Conservation (phyloP, 2,113 vertebrate species). For the Eptatretus burgeri region DNA sequence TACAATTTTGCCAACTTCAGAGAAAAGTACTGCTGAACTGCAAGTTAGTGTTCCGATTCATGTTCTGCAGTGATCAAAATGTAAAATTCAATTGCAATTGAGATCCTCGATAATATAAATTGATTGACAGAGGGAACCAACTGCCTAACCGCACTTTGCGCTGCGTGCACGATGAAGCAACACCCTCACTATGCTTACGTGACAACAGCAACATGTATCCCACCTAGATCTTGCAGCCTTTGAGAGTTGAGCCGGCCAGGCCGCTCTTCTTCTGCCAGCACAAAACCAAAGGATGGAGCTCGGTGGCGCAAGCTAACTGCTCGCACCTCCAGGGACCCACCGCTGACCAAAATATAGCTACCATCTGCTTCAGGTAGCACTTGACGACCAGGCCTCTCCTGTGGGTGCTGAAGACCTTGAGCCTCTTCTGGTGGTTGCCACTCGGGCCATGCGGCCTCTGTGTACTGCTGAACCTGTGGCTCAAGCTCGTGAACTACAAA, state of each 20-base stretch:
- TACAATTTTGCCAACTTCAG: too few relatives aligned
- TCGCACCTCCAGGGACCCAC: constrained; percentile 30
- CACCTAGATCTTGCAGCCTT: constrained; percentile 42
- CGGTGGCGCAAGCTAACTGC: constrained; percentile 57
- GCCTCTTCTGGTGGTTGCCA: constrained; percentile 23
- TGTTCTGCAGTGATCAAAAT: background rate
- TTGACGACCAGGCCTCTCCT: constrained; percentile 21
- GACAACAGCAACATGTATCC: background rate
- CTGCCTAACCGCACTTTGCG: background rate
- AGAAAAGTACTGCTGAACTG: background rate
- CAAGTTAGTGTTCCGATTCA: background rate
- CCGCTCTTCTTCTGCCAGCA: constrained; percentile 36
- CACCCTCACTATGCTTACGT: background rate
- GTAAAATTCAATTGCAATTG: too few relatives aligned
- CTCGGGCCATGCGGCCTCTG: background rate
- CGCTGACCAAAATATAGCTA: constrained; percentile 21
- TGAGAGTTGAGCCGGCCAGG: constrained; percentile 35
- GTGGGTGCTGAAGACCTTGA: constrained; percentile 16
- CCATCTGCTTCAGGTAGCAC: background rate
- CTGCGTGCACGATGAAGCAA: background rate
- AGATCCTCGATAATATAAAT: too few relatives aligned
- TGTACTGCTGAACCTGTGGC: constrained; percentile 35
- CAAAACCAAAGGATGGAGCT: constrained; percentile 60
- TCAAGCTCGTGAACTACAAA: constrained; percentile 53
- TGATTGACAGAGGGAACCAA: too few relatives aligned